These are phyloP conservation scores for Alces alces DNA, from an alignment of 2,113 vertebrate species.

Conservation along the genomic window DNA sequence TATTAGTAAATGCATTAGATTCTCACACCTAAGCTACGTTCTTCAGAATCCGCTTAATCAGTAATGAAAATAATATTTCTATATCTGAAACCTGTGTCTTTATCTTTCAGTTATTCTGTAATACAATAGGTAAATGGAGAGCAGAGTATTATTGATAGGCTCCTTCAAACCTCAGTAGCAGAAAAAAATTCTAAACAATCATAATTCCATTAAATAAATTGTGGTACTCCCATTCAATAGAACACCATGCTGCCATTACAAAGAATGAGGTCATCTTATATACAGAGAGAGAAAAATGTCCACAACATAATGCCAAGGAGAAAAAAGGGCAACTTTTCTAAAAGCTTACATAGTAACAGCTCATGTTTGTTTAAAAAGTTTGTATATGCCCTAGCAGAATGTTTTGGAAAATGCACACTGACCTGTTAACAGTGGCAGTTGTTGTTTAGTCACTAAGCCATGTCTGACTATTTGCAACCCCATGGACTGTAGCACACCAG, in stretches of 20 bases:
- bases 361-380: not conserved
- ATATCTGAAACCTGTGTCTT: not conserved
- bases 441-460: not conserved
- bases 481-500: not conserved
- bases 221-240: not conserved
- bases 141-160: not conserved
- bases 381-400: not conserved
- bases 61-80: not conserved
- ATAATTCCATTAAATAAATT: conserved; percentile 18
- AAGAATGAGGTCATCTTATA: not conserved
- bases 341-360: not conserved
- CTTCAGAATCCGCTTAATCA: not conserved
- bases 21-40: not conserved
- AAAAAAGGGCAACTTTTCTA: not conserved
- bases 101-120: conserved; percentile 21
- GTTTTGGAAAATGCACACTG: not conserved
- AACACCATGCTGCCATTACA: not conserved
- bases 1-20: not conserved
- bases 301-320: not conserved
- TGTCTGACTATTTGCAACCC: not conserved
- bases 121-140: conserved; percentile 2
- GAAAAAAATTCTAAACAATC: conserved; percentile 27
- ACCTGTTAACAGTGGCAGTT: not conserved
- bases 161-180: not conserved
- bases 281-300: not conserved